Percentiles rank a stretch among this genome's conserved stretches.
Conservation (phyloP, 2,888 invertebrate species). For the Chromoteleia sp. region DNA sequence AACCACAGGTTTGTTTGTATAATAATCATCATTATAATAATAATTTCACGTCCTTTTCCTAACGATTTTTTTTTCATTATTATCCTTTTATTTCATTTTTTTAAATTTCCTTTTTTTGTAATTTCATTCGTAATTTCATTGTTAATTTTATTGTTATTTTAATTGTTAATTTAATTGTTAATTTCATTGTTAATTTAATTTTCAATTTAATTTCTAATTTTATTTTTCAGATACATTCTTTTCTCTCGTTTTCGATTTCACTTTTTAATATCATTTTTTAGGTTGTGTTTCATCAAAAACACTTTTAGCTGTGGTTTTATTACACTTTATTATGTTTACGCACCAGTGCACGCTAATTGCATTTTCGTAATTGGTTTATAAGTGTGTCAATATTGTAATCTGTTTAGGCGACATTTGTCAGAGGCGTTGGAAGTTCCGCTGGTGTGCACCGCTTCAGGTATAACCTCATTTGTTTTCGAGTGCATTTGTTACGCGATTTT, state of each 20-base stretch:
- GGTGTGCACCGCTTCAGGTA: neutral
- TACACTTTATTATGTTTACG: constrained; percentile 20
- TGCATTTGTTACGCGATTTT: constrained; percentile 1
- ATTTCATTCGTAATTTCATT: no score
- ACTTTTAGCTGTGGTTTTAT: neutral
- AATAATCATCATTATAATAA: no score
- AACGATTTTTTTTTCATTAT: no score
- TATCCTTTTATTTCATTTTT: no score
- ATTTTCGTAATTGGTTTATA: constrained; percentile 60
- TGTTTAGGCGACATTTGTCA: constrained; percentile 32
- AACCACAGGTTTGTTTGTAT: constrained; percentile 1
- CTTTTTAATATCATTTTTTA: neutral
- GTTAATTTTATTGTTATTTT: no score
- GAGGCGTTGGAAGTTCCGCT: neutral
- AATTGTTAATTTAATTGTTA: no score
- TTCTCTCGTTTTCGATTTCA: neutral
- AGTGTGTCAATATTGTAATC: constrained; percentile 64
- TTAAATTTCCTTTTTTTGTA: no score
- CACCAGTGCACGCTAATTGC: constrained; percentile 52
- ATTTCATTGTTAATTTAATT: no score
- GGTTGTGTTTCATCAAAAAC: no score
- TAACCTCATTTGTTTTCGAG: constrained; percentile 41
- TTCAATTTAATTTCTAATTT: no score
- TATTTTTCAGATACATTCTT: no score
- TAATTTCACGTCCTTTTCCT: no score